Conservation (phyloP, 2,113 vertebrate genomes). For the Actenoides hombroni region DNA sequence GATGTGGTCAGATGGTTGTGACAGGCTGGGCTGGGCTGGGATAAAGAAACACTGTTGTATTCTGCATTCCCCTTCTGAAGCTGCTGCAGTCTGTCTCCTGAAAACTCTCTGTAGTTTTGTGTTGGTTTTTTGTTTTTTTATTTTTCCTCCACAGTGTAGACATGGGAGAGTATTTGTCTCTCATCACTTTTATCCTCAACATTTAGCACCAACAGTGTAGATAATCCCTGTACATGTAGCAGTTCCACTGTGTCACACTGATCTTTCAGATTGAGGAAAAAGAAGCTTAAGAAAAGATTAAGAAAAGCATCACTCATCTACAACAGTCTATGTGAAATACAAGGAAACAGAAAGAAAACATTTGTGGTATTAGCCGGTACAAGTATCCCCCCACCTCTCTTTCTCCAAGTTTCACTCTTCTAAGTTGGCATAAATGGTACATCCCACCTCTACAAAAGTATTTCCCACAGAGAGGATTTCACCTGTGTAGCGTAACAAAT, state of each 20-base stretch:
- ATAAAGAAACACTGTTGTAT: not conserved
- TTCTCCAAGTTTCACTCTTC: not conserved
- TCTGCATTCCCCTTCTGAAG: not conserved
- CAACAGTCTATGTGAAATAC: not conserved
- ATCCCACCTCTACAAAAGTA: not conserved
- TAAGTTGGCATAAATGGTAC: not conserved
- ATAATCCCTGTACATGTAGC: not conserved
- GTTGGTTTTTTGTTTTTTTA: rapidly evolving
- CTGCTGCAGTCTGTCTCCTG: not conserved
- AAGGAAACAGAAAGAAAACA: slow-evolving; percentile 9
- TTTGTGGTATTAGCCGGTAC: not conserved
- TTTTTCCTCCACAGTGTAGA: not conserved
- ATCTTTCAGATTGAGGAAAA: slow-evolving; percentile 1
- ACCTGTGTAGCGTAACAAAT: not conserved
- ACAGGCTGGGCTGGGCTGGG: not conserved
- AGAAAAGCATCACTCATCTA: not conserved
- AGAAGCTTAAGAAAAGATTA: not conserved
- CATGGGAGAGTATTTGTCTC: not conserved
- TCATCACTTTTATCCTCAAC: not conserved
- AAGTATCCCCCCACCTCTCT: not conserved
- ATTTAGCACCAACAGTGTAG: not conserved
- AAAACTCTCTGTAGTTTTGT: not conserved
- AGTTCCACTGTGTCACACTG: not conserved
- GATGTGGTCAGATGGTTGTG: not conserved
- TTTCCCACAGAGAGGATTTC: not conserved